These are phyloP conservation scores for Laterallus jamaicensis DNA, from an alignment of 2,113 vertebrate species.

Conservation along the genomic window DNA sequence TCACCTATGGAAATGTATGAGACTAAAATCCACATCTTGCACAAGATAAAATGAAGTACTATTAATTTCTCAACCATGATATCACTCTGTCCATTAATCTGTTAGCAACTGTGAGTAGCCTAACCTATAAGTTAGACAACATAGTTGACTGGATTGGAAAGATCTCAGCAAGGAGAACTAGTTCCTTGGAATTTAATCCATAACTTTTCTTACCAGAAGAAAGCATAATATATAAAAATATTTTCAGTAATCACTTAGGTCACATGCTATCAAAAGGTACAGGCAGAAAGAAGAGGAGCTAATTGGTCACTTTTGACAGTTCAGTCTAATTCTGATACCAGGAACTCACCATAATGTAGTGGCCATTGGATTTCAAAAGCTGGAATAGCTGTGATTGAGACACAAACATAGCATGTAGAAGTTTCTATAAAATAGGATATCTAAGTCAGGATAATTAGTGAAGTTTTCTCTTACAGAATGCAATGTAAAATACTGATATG, in stretches of 20 bases:
- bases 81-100: background rate
- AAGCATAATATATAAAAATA: fast-evolving
- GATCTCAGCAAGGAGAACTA: background rate
- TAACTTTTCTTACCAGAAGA: background rate
- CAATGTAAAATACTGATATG: background rate
- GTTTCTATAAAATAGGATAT: background rate
- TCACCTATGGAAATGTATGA: background rate
- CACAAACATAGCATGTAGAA: background rate
- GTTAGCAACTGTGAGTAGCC: background rate
- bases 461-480: background rate
- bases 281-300: background rate
- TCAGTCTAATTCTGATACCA: background rate
- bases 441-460: background rate
- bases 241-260: background rate
- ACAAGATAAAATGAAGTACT: background rate
- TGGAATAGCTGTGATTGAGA: background rate
- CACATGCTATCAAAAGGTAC: background rate
- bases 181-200: background rate
- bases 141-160: background rate
- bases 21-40: background rate
- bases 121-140: background rate
- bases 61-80: background rate
- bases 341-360: background rate
- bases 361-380: background rate
- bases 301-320: background rate